Evolutionary conservation across 1,140 invertebrate genomes (phyloP).

Genomic region (Danaus plexippus): DNA sequence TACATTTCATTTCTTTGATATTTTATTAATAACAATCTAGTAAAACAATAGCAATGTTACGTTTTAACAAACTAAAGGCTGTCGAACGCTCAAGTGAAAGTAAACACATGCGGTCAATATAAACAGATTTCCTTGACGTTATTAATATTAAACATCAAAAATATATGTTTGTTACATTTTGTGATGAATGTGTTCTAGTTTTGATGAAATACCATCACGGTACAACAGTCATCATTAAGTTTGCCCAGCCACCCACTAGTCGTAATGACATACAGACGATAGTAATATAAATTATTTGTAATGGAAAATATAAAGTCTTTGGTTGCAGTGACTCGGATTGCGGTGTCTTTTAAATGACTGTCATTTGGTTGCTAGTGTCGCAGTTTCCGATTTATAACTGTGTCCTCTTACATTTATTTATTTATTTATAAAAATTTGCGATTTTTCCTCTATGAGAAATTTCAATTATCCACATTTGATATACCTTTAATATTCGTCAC

Average conservation of each 20-base stretch:
- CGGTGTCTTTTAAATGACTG: constrained; percentile 29
- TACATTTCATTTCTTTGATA: no score
- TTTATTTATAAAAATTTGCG: constrained; percentile 2
- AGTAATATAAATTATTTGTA: constrained; percentile 31
- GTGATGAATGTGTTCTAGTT: constrained; percentile 11
- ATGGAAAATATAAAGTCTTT: constrained; percentile 22
- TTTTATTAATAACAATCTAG: no score
- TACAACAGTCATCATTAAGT: constrained; percentile 22
- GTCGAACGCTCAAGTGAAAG: no score
- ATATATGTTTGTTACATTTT: no score
- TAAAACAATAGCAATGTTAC: no score
- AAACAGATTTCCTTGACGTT: no score
- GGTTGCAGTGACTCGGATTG: constrained; percentile 22
- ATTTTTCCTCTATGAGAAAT: neutral
- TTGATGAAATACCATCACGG: constrained; percentile 21
- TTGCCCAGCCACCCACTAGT: constrained; percentile 34
- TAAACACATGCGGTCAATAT: no score
- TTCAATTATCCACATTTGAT: no score
- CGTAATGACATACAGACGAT: constrained; percentile 24
- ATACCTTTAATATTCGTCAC: no score
- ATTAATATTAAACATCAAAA: no score
- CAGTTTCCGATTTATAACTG: constrained; percentile 5
- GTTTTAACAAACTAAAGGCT: no score
- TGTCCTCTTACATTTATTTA: constrained; percentile 5
- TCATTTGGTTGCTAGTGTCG: constrained; percentile 28